phyloP scores from a whole-genome alignment of 2,888 invertebrate genomes.

The Pseudeuparius sepicola region DNA sequence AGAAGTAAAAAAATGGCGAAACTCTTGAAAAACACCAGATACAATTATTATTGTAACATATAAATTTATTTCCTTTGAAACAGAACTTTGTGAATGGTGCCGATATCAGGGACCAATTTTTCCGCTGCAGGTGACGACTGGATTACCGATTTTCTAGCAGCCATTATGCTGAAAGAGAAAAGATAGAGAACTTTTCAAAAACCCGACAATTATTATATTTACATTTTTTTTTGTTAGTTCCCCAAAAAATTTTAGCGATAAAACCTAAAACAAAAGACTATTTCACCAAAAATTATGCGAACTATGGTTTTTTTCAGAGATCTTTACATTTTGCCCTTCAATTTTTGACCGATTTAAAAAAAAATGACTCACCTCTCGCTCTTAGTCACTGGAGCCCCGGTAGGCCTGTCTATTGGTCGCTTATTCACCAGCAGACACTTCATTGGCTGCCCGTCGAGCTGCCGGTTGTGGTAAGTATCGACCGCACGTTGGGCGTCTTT shows the following conservation, averaged over 20 bases:
- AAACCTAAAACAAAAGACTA: too few relatives aligned
- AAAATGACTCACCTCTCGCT: conserved; percentile 28
- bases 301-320: too few relatives aligned
- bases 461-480: conserved; percentile 86
- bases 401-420: conserved; percentile 51
- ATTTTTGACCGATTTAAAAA: too few relatives aligned
- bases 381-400: conserved; percentile 39
- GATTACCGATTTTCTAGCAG: conserved; percentile 18
- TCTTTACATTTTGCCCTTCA: too few relatives aligned
- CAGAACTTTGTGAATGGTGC: conserved; percentile 60
- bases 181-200: conserved; percentile 21
- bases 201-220: too few relatives aligned
- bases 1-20: too few relatives aligned
- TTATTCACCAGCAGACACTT: conserved; percentile 79
- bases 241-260: too few relatives aligned
- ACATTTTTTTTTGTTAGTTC: too few relatives aligned
- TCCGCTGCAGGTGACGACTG: conserved; percentile 19
- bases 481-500: conserved; percentile 85
- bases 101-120: conserved; percentile 53
- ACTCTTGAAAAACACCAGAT: too few relatives aligned
- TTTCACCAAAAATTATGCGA: too few relatives aligned
- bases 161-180: conserved; percentile 21
- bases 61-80: conserved; percentile 44
- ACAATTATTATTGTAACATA: too few relatives aligned
- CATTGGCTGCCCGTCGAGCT: conserved; percentile 90